Conservation (phyloP, 2,888 invertebrate species). For the Lathronympha strigana region DNA sequence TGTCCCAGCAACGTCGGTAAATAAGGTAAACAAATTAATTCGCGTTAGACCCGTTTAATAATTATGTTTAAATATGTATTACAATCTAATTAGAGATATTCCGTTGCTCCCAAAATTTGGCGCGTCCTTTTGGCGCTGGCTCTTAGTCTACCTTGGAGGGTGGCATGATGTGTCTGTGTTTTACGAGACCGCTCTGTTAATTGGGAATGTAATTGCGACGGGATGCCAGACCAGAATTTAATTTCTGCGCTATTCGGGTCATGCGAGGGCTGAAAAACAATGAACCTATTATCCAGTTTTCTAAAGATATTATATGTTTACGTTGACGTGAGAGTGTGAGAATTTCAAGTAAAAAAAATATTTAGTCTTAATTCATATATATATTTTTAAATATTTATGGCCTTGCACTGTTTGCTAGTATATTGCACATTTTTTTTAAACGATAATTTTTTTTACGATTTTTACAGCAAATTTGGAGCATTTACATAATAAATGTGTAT, state of each 20-base stretch:
- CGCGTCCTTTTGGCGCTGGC: background rate
- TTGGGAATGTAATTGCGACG: constrained; percentile 28
- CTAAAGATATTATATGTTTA: background rate
- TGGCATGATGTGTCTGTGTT: constrained; percentile 9
- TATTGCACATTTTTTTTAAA: too few relatives aligned
- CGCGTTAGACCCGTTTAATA: too few relatives aligned
- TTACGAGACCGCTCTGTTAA: constrained; percentile 27
- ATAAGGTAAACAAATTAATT: too few relatives aligned
- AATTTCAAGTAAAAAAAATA: background rate
- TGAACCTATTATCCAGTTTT: background rate
- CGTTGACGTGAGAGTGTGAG: background rate
- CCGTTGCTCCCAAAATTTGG: background rate
- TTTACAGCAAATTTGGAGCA: too few relatives aligned
- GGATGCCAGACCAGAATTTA: constrained; percentile 5
- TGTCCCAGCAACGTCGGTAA: too few relatives aligned
- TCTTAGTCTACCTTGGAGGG: background rate
- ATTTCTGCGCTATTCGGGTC: background rate
- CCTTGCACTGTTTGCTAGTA: too few relatives aligned
- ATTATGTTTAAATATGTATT: too few relatives aligned
- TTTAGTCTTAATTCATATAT: too few relatives aligned
- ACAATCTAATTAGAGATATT: too few relatives aligned
- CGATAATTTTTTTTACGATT: too few relatives aligned
- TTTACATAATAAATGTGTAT: too few relatives aligned
- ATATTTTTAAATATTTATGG: too few relatives aligned
- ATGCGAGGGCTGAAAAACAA: background rate